These are phyloP conservation scores for Aegotheles bennettii DNA, from an alignment of 2,113 vertebrate genomes.

Conservation along the genomic window DNA sequence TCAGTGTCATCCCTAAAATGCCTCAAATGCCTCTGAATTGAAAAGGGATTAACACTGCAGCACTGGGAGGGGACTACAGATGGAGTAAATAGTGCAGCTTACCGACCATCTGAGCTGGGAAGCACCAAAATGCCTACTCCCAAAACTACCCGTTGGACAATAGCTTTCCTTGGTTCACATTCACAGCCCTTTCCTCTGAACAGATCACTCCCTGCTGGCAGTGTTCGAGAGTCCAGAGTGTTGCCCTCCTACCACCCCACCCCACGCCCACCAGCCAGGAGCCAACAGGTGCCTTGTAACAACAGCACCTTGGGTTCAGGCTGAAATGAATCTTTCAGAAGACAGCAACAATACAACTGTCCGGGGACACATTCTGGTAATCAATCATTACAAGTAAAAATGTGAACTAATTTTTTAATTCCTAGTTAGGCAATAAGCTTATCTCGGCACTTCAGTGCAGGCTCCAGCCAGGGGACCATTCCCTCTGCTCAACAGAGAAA, in stretches of 20 bases:
- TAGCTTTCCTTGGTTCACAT: background rate
- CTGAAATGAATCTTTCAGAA: background rate
- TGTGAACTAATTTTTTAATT: background rate
- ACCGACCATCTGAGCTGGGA: background rate
- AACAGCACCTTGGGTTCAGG: background rate
- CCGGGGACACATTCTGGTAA: background rate
- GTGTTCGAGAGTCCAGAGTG: rapidly evolving
- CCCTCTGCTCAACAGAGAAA: background rate
- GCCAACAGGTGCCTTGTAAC: background rate
- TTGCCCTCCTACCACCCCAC: background rate
- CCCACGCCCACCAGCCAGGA: background rate
- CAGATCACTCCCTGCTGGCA: background rate
- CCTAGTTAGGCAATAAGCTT: background rate
- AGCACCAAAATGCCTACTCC: background rate
- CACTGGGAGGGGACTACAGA: background rate
- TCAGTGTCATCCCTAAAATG: background rate
- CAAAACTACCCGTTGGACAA: background rate
- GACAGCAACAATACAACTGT: background rate
- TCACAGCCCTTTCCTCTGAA: background rate
- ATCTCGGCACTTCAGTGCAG: background rate
- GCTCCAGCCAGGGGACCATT: background rate
- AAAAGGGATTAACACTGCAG: background rate
- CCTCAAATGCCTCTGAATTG: background rate
- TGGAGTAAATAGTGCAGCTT: background rate
- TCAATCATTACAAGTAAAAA: background rate